Percentiles rank a stretch among this genome's conserved stretches.
These are phyloP conservation scores for Pelodiscus sinensis DNA, from an alignment of 2,113 vertebrate species.

Conservation along the genomic window DNA sequence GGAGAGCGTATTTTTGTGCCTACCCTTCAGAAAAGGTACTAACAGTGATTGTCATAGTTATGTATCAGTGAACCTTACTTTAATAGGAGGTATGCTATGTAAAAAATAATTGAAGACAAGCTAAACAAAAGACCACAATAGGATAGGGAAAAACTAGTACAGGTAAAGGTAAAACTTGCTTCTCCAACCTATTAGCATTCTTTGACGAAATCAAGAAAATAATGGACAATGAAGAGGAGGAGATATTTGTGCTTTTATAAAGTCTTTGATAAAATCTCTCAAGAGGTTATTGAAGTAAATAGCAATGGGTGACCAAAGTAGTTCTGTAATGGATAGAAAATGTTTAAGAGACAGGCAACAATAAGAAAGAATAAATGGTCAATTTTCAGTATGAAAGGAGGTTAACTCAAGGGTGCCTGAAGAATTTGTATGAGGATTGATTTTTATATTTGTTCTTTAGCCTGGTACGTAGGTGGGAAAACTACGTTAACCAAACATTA, in stretches of 20 bases:
- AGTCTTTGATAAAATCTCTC: neutral
- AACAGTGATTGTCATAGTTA: neutral
- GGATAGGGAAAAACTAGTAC: neutral
- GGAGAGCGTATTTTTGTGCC: fast-evolving
- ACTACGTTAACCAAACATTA: too few species aligned
- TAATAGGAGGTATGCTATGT: neutral
- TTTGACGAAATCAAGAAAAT: neutral
- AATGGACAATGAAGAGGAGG: neutral
- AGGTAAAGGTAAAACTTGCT: neutral
- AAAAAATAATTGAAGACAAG: neutral
- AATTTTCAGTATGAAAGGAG: neutral
- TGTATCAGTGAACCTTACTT: neutral
- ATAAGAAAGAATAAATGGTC: neutral
- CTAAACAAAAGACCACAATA: neutral
- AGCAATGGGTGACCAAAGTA: neutral
- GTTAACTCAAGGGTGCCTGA: neutral
- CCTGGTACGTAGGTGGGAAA: too few species aligned
- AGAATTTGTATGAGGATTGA: neutral
- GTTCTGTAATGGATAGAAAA: neutral
- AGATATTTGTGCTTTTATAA: neutral
- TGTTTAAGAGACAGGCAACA: neutral
- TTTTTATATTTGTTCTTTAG: too few species aligned
- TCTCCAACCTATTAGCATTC: neutral
- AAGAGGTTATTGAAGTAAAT: neutral
- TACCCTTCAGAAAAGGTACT: neutral